Base-by-base conservation (phyloP, 1,140 invertebrate species). In the Brachystomella parvula region DNA sequence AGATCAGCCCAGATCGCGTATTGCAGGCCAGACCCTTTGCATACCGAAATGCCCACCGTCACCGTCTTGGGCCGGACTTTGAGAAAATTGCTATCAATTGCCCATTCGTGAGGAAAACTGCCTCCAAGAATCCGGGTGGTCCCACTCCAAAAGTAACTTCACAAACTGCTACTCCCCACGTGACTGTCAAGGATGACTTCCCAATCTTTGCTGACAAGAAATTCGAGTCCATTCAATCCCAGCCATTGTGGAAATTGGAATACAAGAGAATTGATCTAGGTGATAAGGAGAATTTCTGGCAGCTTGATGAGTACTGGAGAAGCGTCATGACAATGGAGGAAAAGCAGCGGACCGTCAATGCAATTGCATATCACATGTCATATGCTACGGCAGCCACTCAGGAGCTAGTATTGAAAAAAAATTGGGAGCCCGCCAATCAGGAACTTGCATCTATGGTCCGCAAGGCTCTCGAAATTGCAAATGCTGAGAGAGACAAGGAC, bases 1-100 rank as follows among this genome's bases (percentile, higher is more conserved):
- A 80, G 64, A 67, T 76, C 61, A 75, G 75, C 32, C 82, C 80
- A 6, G 83, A 84, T 68, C 84, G 83, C 74, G 83, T 85, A 80
- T 76, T 86, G 64, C 78, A 82, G 78, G 94, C 91, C 44, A 87
- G 96, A 70, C 79, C 97, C 2, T 97, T 96, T 77, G 85, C 93
- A 17, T 99, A 99, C 78, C 85, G 84, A 6, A 95, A 98, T 78
- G 94, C 96, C 3, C 94, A 97, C 74, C 84, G 91, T 65, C 89
- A 97, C 79, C 86, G 95, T 26, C 81, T 98, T 56, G 96, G 96
- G 35, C 82, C 89, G 6, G 87, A 87, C 76, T 86, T 82, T 75
- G 75, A 79, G 12, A 83, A 86, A 74, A 77, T 87, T 39, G 85
- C 86, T 39, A 83, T 87, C 32, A 87, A 87, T 74, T 84, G 83